These are phyloP conservation scores for Teleogryllus occipitalis DNA, from an alignment of 1,140 invertebrate genomes.

Conservation along the genomic window DNA sequence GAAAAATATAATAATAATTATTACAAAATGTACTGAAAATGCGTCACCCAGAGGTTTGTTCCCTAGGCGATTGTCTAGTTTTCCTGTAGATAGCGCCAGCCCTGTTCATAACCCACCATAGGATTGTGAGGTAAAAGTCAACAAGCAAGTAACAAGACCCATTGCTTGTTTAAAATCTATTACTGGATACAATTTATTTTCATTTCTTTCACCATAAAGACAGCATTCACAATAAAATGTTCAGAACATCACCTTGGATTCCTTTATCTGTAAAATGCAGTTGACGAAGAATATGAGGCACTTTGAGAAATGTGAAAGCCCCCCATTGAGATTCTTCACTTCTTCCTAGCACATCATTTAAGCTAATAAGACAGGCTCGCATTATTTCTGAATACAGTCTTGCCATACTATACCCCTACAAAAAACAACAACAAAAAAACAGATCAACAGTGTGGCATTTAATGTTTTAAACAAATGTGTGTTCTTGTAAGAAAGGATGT, in stretches of 20 bases:
- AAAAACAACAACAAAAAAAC: neutral
- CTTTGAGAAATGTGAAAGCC: constrained; percentile 85
- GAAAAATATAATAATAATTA: no score
- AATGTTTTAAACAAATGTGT: neutral
- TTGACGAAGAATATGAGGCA: constrained; percentile 69
- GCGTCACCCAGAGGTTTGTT: no score
- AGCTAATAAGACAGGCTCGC: constrained; percentile 76
- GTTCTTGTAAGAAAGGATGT: neutral
- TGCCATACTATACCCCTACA: constrained; percentile 31
- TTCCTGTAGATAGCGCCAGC: no score
- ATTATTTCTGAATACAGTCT: constrained; percentile 82
- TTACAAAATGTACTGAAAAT: no score
- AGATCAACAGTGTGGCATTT: neutral
- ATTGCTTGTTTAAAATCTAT: no score
- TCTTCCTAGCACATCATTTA: constrained; percentile 67
- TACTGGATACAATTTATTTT: no score
- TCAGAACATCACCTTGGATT: neutral
- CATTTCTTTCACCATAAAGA: no score
- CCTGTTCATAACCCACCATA: no score
- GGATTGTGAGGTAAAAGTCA: no score
- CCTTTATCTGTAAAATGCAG: constrained; percentile 39
- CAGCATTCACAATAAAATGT: no score
- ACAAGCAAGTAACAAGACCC: no score
- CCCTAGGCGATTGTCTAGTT: no score
- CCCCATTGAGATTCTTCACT: constrained; percentile 83